A percentile compares a stretch with the other conserved stretches of the same genome.
Evolutionary conservation across 2,888 invertebrate genomes (phyloP).

Genomic region (Hetaerina titia): DNA sequence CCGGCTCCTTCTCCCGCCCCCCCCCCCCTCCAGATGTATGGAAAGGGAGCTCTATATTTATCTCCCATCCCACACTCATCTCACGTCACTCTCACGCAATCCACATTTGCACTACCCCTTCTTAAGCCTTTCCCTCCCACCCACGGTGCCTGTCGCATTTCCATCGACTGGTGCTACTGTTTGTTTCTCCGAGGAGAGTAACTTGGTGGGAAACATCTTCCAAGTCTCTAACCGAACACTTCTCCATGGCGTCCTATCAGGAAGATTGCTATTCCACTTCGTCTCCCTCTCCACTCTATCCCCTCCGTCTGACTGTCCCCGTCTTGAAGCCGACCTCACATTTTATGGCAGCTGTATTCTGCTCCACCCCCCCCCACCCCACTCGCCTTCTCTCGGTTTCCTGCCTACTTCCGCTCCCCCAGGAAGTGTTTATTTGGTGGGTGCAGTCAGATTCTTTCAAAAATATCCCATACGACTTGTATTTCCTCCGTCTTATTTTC

Average conservation of each 20-base stretch:
- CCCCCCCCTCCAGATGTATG: too few species aligned
- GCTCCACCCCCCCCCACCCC: neutral
- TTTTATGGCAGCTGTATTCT: neutral
- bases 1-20: too few species aligned
- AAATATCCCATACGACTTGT: neutral
- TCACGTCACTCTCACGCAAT: neutral
- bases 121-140: neutral
- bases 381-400: neutral
- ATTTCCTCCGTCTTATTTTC: neutral
- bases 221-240: constrained; percentile 38
- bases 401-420: neutral
- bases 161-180: neutral
- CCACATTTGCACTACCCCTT: neutral
- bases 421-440: neutral
- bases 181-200: neutral
- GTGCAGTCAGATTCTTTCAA: constrained; percentile 12
- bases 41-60: too few species aligned
- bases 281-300: neutral
- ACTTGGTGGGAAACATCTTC: constrained; percentile 11
- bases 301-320: neutral
- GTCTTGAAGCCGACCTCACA: neutral
- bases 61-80: neutral
- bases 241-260: constrained; percentile 47
- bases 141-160: neutral
- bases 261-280: constrained; percentile 44